Base-by-base conservation (phyloP, 2,113 vertebrate species). In the Pangasianodon hypophthalmus region DNA sequence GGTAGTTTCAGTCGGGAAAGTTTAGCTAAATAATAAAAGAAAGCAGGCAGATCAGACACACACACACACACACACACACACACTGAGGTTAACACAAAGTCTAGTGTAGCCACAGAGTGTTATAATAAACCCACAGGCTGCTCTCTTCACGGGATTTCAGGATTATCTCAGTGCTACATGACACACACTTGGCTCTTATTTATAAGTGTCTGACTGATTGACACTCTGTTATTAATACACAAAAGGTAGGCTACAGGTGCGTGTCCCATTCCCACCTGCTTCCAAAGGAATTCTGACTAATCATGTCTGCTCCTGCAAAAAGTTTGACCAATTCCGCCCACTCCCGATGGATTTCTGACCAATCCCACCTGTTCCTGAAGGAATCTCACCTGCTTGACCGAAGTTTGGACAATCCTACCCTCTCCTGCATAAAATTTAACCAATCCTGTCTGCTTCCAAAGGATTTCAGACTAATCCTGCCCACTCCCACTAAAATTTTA, bases 1-100 rank as follows among this genome's bases (percentile, higher is more conserved):
- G 16, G 67, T 81, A 58, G 83, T 84, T 73, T 82, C n/a, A 62
- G 88, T 26, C 6, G 44, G 81, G 73, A 90, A 81, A 69, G 37
- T 8, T 24, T 16, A 14, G 81, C 37, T 80, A 85, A 85, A 90
- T 71, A 85, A 85, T 46, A 77, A n/a, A 88, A 52, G 37, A 83
- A 88, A 83, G 21, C 82, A 69, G 75, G 24, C 79, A 1, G 37
- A 37, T 77, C 67, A 46, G 41, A 82, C 87, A 83, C 79, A 50
- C 88, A 77, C 82, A 85, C 87, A 56, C 82, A 81, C 73, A 71
- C 82, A 83, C 48, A 86, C 50, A 54, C 29, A 56, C 81, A 58
- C 80, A 56, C 26, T 9, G 11, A 50, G 44, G 75, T 48, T 79
- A 79, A 50, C 77, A 80, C 77, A 50, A 24, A 77, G 75, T 9